These are phyloP conservation scores for Megalops cyprinoides DNA, from an alignment of 2,797 vertebrate species.

Conservation along the genomic window DNA sequence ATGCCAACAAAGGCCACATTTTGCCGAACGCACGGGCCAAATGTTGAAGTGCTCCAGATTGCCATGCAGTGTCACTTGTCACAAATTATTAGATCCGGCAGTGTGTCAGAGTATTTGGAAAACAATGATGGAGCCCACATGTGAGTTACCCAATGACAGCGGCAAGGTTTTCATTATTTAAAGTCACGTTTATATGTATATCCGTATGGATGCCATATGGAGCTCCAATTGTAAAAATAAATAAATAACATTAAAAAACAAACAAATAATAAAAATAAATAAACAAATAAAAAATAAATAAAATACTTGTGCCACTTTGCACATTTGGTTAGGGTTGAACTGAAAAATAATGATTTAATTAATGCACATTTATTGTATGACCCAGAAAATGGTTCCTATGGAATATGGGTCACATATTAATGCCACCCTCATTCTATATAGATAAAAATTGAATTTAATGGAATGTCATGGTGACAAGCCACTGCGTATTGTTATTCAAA, in stretches of 20 bases:
- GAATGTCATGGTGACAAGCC: no score
- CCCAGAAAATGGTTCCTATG: no score
- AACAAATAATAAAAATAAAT: background rate
- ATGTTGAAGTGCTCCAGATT: slow-evolving; percentile 30
- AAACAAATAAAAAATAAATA: background rate
- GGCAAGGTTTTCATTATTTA: background rate
- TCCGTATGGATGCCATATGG: background rate
- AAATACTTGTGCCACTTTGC: background rate
- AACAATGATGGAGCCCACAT: background rate
- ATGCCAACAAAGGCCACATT: slow-evolving; percentile 49
- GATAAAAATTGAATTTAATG: no score
- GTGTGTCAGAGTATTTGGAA: background rate
- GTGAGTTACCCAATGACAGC: background rate
- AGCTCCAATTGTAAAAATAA: background rate
- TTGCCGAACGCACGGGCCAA: slow-evolving; percentile 37
- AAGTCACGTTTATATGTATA: background rate
- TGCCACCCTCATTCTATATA: no score
- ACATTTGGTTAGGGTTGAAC: no score
- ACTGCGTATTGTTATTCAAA: no score
- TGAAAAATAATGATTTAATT: no score
- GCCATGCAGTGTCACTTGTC: slow-evolving; percentile 44
- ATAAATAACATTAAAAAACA: no score
- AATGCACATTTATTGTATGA: no score
- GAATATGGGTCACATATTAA: no score
- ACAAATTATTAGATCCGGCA: slow-evolving; percentile 37